Evolutionary conservation across 2,797 vertebrate species (phyloP), one percentile per base, ranked within the genome.

Genomic region (Cuniculus paca): DNA sequence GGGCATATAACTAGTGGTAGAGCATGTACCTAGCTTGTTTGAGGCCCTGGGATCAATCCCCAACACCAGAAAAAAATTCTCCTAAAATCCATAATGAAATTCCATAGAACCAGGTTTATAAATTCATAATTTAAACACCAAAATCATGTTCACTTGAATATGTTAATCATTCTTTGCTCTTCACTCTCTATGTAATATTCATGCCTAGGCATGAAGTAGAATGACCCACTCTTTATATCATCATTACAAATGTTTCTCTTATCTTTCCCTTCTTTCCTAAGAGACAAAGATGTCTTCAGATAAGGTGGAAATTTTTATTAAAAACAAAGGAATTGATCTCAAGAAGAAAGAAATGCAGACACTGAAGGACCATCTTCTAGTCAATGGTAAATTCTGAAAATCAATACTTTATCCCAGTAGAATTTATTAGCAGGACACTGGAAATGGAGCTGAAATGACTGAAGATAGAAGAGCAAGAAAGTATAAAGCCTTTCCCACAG

Each of bases 211-310:
- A 60, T 88, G 65, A 88, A 14, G 68, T 75, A 48, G 7, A 92
- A 60, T 61, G 28, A 83, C 8, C 61, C 28, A 70, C 50, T 56
- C 31, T 61, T 58, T 3, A 61, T 19, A 61, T 60, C 63, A 61
- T 60, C 63, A 83, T 56, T 77, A 36, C n/a, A 94, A 68, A 60
- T 80, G 60, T 88, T 85, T 90, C 28, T 92, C 72, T 79, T 75
- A 50, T 94, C 42, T 17, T 56, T 34, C 6, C 28, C 45, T 95
- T 97, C 50, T 91, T 88, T 84, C 48, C 77, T 96, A 95, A 97
- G 97, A 88, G 45, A 50, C 31, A 63, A 91, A 88, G 63, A 28
- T 96, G 3, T 89, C 82, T 92, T 52, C 42, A 74, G 26, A 48
- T 68, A 97, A 96, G 14, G 34, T 90, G 36, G 42, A 70, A 72